A percentile compares a stretch with the other conserved stretches of the same genome.
phyloP scores from a whole-genome alignment of 2,797 vertebrate species.

The Sebastiscus albofasciatus region DNA sequence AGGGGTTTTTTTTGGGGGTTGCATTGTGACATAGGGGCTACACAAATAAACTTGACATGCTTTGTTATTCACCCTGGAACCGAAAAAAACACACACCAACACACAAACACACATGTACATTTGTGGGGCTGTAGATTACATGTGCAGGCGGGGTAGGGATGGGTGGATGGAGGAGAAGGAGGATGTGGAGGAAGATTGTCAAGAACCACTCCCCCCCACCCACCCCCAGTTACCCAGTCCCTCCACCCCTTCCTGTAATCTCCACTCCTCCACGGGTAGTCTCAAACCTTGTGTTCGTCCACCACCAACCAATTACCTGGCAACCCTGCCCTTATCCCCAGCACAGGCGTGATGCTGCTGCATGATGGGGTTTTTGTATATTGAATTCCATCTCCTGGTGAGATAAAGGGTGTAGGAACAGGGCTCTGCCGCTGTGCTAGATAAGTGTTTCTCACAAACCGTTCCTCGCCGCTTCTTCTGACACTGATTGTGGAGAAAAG shows the following conservation, averaged over 20 bases:
- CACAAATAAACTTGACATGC: constrained; percentile 62
- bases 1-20: constrained; percentile 1
- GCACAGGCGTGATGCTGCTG: constrained; percentile 93
- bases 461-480: constrained; percentile 82
- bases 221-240: constrained; percentile 69
- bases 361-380: constrained; percentile 90
- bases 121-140: constrained; percentile 76
- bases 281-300: constrained; percentile 86
- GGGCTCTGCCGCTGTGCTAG: constrained; percentile 89
- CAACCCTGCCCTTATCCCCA: constrained; percentile 92
- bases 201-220: constrained; percentile 48
- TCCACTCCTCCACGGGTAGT: constrained; percentile 84
- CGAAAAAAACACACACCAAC: constrained; percentile 42
- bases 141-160: constrained; percentile 65
- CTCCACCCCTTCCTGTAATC: constrained; percentile 81
- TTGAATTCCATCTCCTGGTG: constrained; percentile 94
- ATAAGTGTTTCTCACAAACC: constrained; percentile 87
- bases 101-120: constrained; percentile 55
- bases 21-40: constrained; percentile 56
- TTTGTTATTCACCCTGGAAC: constrained; percentile 73
- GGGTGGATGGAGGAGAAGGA: constrained; percentile 48
- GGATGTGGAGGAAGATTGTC: constrained; percentile 73
- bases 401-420: constrained; percentile 92
- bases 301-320: constrained; percentile 96
- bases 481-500: constrained; percentile 87